phyloP scores from a whole-genome alignment of 1,140 invertebrate species.

The Drosophila sturtevanti region DNA sequence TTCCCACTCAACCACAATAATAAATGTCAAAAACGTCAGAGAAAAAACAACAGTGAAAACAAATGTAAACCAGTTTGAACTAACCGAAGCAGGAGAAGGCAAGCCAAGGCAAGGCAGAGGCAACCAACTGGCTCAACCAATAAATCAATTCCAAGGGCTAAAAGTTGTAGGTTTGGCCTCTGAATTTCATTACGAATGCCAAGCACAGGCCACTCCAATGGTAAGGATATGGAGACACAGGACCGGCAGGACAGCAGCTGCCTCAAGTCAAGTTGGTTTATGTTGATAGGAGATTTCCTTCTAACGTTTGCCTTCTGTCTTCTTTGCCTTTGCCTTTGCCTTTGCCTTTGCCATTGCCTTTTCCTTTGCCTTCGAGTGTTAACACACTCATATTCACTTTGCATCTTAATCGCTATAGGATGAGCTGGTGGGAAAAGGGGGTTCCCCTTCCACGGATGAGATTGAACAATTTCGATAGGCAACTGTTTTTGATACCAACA shows the following conservation, averaged over 20 bases:
- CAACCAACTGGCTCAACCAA: conserved; percentile 58
- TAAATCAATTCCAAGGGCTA: conserved; percentile 69
- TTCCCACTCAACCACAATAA: conserved; percentile 11
- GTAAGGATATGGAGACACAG: conserved; percentile 35
- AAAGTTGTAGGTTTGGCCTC: conserved; percentile 32
- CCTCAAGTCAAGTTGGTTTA: conserved; percentile 50
- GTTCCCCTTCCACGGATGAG: background rate
- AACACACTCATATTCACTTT: conserved; percentile 79
- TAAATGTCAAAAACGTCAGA: conserved; percentile 46
- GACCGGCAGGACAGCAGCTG: conserved; percentile 49
- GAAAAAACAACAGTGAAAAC: conserved; percentile 17
- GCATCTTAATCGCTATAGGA: conserved; percentile 70
- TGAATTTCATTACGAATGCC: conserved; percentile 69
- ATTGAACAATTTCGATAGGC: conserved; percentile 41
- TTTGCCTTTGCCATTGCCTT: conserved; percentile 1
- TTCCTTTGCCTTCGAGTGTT: conserved; percentile 58
- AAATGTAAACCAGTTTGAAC: conserved; percentile 1
- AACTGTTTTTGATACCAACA: conserved; percentile 41
- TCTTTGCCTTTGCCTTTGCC: conserved; percentile 31
- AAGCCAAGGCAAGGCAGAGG: background rate
- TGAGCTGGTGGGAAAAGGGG: background rate
- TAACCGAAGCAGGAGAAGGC: background rate
- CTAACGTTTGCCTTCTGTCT: background rate
- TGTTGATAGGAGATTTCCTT: conserved; percentile 26
- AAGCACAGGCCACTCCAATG: conserved; percentile 66